phyloP scores from a whole-genome alignment of 2,888 invertebrate genomes.

The Drosophila yooni region DNA sequence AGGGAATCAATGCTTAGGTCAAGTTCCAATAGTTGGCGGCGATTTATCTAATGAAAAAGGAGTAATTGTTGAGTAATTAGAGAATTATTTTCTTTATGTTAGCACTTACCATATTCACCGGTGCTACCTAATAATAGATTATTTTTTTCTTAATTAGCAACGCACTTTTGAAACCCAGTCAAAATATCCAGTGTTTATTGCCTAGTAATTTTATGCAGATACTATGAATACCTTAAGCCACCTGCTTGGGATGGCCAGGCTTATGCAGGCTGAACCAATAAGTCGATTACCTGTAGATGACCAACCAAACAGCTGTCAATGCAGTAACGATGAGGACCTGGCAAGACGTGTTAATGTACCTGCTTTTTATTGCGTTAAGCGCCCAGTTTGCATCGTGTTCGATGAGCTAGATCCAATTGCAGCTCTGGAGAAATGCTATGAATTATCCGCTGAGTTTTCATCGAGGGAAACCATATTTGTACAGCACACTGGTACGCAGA shows the following conservation, averaged over 20 bases:
- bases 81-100: too few relatives aligned
- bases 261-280: background rate
- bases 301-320: conserved; percentile 29
- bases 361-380: background rate
- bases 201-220: conserved; percentile 42
- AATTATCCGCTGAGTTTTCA: background rate
- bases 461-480: conserved; percentile 8
- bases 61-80: background rate
- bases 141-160: conserved; percentile 7
- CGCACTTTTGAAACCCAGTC: conserved; percentile 47
- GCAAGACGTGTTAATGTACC: conserved; percentile 21
- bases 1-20: conserved; percentile 60
- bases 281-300: conserved; percentile 51
- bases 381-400: conserved; percentile 25
- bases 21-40: conserved; percentile 64
- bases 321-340: background rate
- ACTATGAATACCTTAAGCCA: conserved; percentile 4
- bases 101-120: conserved; percentile 57
- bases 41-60: conserved; percentile 39
- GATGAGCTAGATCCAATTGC: conserved; percentile 27
- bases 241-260: conserved; percentile 4
- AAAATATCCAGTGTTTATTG: conserved; percentile 23
- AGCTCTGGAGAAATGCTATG: conserved; percentile 13
- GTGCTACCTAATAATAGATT: conserved; percentile 51
- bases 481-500: conserved; percentile 24